Evolutionary conservation across 2,888 invertebrate species (phyloP), one percentile per base, ranked within the genome.

Genomic region (Pandemis cinnamomeana): DNA sequence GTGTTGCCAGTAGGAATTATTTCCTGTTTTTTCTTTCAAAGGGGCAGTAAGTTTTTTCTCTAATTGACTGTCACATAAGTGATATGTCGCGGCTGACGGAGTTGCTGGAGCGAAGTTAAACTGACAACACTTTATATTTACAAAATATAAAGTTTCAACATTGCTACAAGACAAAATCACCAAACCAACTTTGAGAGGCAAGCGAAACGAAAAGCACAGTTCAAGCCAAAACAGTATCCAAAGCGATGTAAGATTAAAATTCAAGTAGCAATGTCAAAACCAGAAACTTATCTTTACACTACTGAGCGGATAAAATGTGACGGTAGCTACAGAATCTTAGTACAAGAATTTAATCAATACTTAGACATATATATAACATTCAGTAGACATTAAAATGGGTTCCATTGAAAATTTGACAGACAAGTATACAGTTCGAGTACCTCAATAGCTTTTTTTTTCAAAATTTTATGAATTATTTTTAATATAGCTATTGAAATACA

Each of bases 351-450:
- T 75, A 91, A 84, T 83, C 82, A 79, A 86, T 90, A 90, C 91
- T 91, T 93, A 91, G 90, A 93, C 92, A 93, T 92, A 93, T 92
- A 91, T 92, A 91, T 93, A 93, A 93, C 93, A 93, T 93, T 92
- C 88, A 92, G 89, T 92, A 92, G 91, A 93, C 91, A 91, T 89
- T 88, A 88, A 89, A 89, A 88, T 90, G 89, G 82, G 85, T 89
- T 88, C 87, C 88, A 89, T 87, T 84, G 85, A 91, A 86, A 86
- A 84, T 81, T 78, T 83, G 83, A 84, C 84, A 86, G 84, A 83
- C 83, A 86, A 82, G 86, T 88, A 87, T 86, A 87, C 86, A 87
- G 81, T 84, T 82, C 80, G 86, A 84, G 78, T 82, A 82, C 81
- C 81, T 85, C 89, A 86, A 88, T 85, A 88, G 87, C 85, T 79